Evolutionary conservation across 2,113 vertebrate genomes (phyloP).

Genomic region (Percopsis transmontana): DNA sequence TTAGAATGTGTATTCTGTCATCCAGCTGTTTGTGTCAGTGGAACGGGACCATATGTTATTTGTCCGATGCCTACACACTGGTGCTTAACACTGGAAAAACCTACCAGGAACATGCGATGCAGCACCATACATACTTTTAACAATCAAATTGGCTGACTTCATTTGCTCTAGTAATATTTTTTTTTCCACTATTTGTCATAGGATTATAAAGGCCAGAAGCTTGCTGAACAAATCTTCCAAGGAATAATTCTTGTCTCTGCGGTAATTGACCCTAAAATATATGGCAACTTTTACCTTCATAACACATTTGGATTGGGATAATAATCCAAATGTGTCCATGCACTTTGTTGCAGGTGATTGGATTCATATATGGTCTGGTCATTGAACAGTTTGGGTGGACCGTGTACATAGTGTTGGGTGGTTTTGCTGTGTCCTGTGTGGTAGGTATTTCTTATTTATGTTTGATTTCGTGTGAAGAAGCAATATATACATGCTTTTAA

Average conservation of each 20-base stretch:
- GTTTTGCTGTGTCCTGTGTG: slow-evolving; percentile 91
- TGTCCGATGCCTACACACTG: too few relatives aligned
- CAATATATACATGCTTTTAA: neutral
- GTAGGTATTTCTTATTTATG: slow-evolving; percentile 74
- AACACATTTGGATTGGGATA: neutral
- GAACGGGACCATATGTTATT: neutral
- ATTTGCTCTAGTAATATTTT: neutral
- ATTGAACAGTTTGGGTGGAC: slow-evolving; percentile 97
- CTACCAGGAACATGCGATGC: too few relatives aligned
- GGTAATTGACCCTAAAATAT: slow-evolving; percentile 74
- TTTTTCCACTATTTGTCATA: slow-evolving; percentile 33
- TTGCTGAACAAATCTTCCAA: slow-evolving; percentile 98
- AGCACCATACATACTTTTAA: neutral
- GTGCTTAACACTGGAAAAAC: too few relatives aligned
- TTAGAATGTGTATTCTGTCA: too few relatives aligned
- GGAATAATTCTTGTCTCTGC: slow-evolving; percentile 94
- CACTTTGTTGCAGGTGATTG: slow-evolving; percentile 82
- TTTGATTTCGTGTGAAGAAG: neutral
- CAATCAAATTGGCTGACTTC: neutral
- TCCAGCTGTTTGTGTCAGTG: neutral
- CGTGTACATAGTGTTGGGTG: slow-evolving; percentile 92
- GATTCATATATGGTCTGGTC: slow-evolving; percentile 90
- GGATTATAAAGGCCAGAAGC: slow-evolving; percentile 98
- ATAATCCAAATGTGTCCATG: neutral
- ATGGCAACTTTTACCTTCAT: slow-evolving; percentile 10